These are phyloP conservation scores for Montipora foliosa DNA, from an alignment of 64 coral and sea anemone genomes.

Conservation along the genomic window DNA sequence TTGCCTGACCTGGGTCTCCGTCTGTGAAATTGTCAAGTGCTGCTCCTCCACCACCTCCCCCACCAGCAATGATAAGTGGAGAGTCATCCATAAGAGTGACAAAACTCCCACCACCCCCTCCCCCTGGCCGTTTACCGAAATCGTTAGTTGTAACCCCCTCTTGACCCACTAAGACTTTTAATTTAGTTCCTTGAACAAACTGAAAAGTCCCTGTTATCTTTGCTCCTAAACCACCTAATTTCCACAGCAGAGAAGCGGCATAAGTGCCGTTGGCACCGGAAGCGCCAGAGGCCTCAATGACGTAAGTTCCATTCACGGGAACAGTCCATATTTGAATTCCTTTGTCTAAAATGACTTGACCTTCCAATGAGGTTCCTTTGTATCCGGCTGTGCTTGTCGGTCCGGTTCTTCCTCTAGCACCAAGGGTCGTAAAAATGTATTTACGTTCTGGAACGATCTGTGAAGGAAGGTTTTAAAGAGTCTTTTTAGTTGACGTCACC, in stretches of 20 bases:
- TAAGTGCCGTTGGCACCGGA: constrained; percentile 55
- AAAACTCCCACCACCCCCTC: too few relatives aligned
- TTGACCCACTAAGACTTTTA: constrained; percentile 41
- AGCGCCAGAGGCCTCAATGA: constrained; percentile 60
- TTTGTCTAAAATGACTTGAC: constrained; percentile 46
- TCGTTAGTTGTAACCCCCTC: not conserved
- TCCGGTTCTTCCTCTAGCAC: constrained; percentile 49
- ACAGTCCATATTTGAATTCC: constrained; percentile 80
- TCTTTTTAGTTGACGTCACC: too few relatives aligned
- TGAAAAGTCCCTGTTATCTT: constrained; percentile 38
- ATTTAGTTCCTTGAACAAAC: not conserved
- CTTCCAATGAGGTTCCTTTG: constrained; percentile 54
- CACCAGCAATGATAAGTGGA: too few relatives aligned
- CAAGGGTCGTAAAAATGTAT: constrained; percentile 63
- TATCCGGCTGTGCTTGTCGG: constrained; percentile 71
- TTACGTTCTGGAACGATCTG: not conserved
- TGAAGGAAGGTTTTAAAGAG: too few relatives aligned
- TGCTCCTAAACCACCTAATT: constrained; percentile 33
- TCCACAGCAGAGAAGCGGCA: not conserved
- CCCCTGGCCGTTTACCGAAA: too few relatives aligned
- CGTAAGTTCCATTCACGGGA: constrained; percentile 67
- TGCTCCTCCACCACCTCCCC: too few relatives aligned
- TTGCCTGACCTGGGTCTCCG: too few relatives aligned
- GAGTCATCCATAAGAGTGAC: too few relatives aligned
- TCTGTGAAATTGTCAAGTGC: too few relatives aligned